Percentiles rank a stretch among this genome's conserved stretches.
Evolutionary conservation across 2,888 invertebrate genomes (phyloP).

Genomic region (Xylocampa areola): DNA sequence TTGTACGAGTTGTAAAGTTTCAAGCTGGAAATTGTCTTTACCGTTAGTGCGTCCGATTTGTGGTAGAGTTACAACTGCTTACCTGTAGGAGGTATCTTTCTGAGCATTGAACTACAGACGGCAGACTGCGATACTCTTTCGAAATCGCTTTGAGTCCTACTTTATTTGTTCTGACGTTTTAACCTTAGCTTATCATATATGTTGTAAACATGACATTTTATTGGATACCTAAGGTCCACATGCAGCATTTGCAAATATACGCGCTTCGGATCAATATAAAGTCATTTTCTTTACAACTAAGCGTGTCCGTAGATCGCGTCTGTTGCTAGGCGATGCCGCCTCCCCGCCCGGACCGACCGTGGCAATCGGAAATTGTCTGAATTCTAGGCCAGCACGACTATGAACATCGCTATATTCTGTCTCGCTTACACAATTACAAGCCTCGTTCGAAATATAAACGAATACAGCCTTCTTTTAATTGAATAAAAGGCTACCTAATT

Average conservation of each 20-base stretch:
- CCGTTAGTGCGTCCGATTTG: conserved; percentile 43
- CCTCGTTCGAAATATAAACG: conserved; percentile 35
- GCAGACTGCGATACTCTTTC: neutral
- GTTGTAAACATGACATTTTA: neutral
- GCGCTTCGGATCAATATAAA: conserved; percentile 24
- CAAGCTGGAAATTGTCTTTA: conserved; percentile 41
- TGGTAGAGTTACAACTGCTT: conserved; percentile 14
- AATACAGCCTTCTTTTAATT: conserved; percentile 41
- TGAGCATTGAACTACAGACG: neutral
- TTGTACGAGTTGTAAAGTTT: conserved; percentile 40
- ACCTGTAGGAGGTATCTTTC: conserved; percentile 8
- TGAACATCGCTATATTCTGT: conserved; percentile 68
- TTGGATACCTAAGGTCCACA: neutral
- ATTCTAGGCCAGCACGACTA: conserved; percentile 81
- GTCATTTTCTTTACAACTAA: conserved; percentile 41
- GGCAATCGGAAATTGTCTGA: conserved; percentile 86
- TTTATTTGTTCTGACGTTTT: neutral
- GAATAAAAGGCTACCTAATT: conserved; percentile 32
- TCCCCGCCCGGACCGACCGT: conserved; percentile 62
- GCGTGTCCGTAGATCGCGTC: conserved; percentile 42
- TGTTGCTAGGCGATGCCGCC: conserved; percentile 62
- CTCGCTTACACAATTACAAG: conserved; percentile 70
- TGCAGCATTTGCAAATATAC: conserved; percentile 15
- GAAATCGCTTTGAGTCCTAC: neutral
- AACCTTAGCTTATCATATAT: neutral